Evolutionary conservation across 2,113 vertebrate genomes (phyloP).

Genomic region (Dolichotis patagonum): DNA sequence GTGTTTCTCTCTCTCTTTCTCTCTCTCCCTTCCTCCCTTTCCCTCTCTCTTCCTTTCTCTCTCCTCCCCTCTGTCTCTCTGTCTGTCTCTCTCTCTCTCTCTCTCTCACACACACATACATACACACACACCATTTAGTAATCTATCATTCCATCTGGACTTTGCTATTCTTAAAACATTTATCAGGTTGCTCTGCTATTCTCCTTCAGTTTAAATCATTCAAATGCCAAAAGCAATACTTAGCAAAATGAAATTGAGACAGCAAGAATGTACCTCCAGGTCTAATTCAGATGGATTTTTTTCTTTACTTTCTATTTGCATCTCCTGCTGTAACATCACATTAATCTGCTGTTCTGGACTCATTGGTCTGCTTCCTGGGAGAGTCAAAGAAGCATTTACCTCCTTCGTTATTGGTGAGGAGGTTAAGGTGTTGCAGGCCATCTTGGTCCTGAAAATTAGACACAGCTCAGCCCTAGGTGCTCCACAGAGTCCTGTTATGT

Average conservation of each 20-base stretch:
- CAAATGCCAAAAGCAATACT: background rate
- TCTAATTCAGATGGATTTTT: slow-evolving; percentile 86
- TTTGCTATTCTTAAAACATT: slow-evolving; percentile 1
- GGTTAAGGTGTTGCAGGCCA: rapidly evolving
- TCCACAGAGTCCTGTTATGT: background rate
- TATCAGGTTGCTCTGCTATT: background rate
- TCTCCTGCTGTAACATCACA: slow-evolving; percentile 88
- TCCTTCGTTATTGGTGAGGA: background rate
- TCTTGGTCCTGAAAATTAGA: slow-evolving; percentile 54
- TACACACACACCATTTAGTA: background rate
- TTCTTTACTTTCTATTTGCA: slow-evolving; percentile 79
- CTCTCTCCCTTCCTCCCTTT: rapidly evolving
- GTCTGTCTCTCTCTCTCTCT: background rate
- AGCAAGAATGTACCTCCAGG: slow-evolving; percentile 86
- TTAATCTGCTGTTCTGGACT: slow-evolving; percentile 91
- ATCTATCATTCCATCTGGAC: background rate
- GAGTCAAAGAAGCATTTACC: rapidly evolving
- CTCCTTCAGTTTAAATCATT: background rate
- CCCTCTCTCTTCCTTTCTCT: background rate
- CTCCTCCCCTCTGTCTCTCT: background rate
- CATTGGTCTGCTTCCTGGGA: slow-evolving; percentile 83
- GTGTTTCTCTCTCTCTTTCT: background rate
- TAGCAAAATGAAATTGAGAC: background rate
- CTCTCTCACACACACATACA: background rate
- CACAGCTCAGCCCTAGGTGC: background rate